Percentiles rank a stretch among this genome's conserved stretches.
phyloP scores from a whole-genome alignment of 2,888 invertebrate species.

The Protonemura montana region DNA sequence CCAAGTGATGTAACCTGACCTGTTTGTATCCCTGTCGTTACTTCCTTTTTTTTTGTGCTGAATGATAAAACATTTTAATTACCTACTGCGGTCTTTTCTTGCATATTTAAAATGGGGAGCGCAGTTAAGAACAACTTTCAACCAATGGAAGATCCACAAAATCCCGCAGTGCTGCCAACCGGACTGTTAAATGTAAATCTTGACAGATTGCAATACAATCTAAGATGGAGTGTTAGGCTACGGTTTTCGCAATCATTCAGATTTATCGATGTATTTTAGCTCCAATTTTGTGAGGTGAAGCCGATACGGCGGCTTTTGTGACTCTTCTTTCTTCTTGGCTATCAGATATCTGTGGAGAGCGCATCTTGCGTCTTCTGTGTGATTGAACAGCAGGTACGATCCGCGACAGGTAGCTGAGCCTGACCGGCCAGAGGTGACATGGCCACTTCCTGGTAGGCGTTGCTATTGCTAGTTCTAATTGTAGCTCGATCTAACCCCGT shows the following conservation, averaged over 20 bases:
- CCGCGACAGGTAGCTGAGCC: not conserved
- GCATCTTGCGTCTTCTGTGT: not conserved
- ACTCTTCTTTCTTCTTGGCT: not conserved
- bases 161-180: not conserved
- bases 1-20: not conserved
- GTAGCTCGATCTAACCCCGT: not conserved
- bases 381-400: not conserved
- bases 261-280: not conserved
- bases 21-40: not conserved
- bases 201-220: not conserved
- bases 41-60: not conserved
- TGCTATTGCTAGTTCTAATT: not conserved
- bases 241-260: not conserved
- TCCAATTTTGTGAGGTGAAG: not conserved
- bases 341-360: not conserved
- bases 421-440: not conserved
- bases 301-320: not conserved
- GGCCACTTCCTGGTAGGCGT: constrained; percentile 4
- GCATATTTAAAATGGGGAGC: not conserved
- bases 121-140: not conserved
- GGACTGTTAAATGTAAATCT: not conserved
- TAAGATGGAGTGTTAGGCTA: not conserved
- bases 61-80: not conserved
- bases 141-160: not conserved
- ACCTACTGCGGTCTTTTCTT: not conserved